Conservation (phyloP, 2,113 vertebrate species). For the Nibea albiflora region DNA sequence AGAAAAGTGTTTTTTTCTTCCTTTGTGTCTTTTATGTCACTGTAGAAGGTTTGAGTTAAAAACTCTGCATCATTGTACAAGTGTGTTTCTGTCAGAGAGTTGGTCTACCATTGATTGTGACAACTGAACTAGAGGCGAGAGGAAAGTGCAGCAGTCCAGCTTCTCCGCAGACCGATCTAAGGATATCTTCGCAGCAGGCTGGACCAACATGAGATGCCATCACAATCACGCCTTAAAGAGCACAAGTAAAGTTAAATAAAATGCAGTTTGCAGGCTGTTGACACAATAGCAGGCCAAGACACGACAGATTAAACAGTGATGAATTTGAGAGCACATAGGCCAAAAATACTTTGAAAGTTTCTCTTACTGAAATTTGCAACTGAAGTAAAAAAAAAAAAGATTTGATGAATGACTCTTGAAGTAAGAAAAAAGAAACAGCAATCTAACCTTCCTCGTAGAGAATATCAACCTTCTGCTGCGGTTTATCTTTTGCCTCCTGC, state of each 20-base stretch:
- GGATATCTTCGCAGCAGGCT: background rate
- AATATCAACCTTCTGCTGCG: background rate
- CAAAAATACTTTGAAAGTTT: background rate
- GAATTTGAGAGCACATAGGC: too few species aligned
- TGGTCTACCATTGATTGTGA: slow-evolving; percentile 22
- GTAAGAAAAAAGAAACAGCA: background rate
- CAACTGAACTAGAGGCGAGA: background rate
- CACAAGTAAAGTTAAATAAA: background rate
- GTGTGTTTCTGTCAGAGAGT: background rate
- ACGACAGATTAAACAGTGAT: background rate
- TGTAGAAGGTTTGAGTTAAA: background rate
- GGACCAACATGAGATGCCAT: background rate
- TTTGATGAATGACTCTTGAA: background rate
- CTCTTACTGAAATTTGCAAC: background rate
- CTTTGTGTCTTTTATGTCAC: background rate
- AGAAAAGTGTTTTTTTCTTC: background rate
- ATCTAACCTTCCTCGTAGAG: slow-evolving; percentile 42
- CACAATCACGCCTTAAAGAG: slow-evolving; percentile 39
- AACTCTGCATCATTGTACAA: background rate
- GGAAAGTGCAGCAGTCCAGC: background rate
- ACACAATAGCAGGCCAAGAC: background rate
- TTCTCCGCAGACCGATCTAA: slow-evolving; percentile 8
- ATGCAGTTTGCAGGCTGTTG: background rate
- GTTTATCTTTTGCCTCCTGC: slow-evolving; percentile 1
- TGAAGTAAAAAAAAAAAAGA: background rate